A percentile compares a stretch with the other conserved stretches of the same genome.
These are phyloP conservation scores for Pseudopleuronectes americanus DNA, from an alignment of 2,797 vertebrate genomes.

Conservation along the genomic window DNA sequence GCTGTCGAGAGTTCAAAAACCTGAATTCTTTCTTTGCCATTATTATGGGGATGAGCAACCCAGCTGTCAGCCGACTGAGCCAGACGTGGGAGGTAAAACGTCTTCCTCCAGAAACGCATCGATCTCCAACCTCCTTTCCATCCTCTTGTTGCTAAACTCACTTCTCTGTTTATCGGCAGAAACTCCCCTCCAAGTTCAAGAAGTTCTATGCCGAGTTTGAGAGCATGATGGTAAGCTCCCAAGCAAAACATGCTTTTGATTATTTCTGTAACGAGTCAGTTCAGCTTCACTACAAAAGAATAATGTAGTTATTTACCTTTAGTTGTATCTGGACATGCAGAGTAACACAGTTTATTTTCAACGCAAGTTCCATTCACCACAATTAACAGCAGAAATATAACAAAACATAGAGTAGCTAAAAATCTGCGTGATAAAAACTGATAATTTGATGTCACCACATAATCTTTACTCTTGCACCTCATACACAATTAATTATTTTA, in stretches of 20 bases:
- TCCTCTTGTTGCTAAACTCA: not conserved
- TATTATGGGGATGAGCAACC: slow-evolving; percentile 98
- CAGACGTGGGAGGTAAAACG: slow-evolving; percentile 96
- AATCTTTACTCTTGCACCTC: too few relatives aligned
- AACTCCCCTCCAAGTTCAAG: slow-evolving; percentile 99
- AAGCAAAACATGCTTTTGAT: not conserved
- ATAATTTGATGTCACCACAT: too few relatives aligned
- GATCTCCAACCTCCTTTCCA: not conserved
- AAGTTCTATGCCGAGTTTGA: slow-evolving; percentile 99
- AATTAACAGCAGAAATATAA: too few relatives aligned
- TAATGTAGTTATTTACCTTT: too few relatives aligned
- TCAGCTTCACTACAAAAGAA: not conserved
- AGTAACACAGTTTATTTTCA: too few relatives aligned
- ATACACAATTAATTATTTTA: too few relatives aligned
- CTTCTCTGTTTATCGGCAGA: slow-evolving; percentile 83
- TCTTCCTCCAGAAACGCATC: not conserved
- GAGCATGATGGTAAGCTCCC: slow-evolving; percentile 94
- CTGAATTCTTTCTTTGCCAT: slow-evolving; percentile 98
- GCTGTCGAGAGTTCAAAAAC: slow-evolving; percentile 98
- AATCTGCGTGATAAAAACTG: too few relatives aligned
- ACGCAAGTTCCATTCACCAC: too few relatives aligned
- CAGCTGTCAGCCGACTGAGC: slow-evolving; percentile 94
- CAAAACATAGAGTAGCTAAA: too few relatives aligned
- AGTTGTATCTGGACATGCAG: too few relatives aligned
- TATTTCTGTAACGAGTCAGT: not conserved